These are phyloP conservation scores for Limonius californicus DNA, from an alignment of 1,140 invertebrate species.

Conservation along the genomic window DNA sequence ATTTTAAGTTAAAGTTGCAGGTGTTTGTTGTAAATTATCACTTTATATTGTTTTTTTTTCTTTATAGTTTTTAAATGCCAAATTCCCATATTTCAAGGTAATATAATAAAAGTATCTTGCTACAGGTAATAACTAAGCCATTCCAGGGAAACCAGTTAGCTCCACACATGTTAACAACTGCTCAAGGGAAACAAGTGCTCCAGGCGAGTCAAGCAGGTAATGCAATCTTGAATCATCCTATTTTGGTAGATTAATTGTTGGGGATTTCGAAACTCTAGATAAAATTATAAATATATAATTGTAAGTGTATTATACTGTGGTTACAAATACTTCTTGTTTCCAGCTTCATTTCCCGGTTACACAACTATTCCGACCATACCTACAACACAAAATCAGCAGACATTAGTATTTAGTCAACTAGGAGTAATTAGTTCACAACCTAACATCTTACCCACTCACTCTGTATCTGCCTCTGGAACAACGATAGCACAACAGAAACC, in stretches of 20 bases:
- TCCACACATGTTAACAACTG: constrained; percentile 73
- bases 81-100: no score
- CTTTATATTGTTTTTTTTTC: no score
- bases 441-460: constrained; percentile 56
- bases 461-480: constrained; percentile 35
- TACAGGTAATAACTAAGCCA: constrained; percentile 72
- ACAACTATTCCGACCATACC: constrained; percentile 72
- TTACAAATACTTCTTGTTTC: no score
- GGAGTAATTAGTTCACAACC: constrained; percentile 71
- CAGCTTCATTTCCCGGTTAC: constrained; percentile 62
- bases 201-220: constrained; percentile 56
- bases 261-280: no score
- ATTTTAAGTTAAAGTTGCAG: no score
- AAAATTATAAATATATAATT: no score
- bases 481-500: constrained; percentile 49
- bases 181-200: constrained; percentile 64
- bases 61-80: neutral
- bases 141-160: constrained; percentile 74
- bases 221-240: no score
- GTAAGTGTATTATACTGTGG: no score
- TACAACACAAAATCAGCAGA: constrained; percentile 69
- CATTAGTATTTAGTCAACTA: constrained; percentile 75
- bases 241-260: no score
- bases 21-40: no score
- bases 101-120: constrained; percentile 6